Evolutionary conservation across 2,888 invertebrate genomes (phyloP).

Genomic region (Lithophane socia): DNA sequence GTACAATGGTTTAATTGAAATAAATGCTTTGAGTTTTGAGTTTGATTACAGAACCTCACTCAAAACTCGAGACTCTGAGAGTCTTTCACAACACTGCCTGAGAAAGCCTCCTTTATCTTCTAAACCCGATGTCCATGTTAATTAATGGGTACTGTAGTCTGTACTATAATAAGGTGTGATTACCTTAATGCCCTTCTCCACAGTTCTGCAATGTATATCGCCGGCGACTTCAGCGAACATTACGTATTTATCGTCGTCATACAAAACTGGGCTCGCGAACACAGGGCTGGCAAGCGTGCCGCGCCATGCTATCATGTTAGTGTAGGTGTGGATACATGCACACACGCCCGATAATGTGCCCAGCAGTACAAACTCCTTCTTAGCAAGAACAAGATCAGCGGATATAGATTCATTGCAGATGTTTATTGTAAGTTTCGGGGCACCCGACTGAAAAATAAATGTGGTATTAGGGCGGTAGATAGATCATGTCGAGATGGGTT

Average conservation of each 20-base stretch:
- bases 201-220: slow-evolving; percentile 88
- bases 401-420: slow-evolving; percentile 87
- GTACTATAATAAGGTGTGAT: slow-evolving; percentile 27
- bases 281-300: slow-evolving; percentile 91
- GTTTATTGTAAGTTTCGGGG: slow-evolving; percentile 76
- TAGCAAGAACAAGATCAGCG: slow-evolving; percentile 84
- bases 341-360: slow-evolving; percentile 91
- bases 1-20: no score
- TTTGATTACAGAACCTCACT: no score
- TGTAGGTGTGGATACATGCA: slow-evolving; percentile 86
- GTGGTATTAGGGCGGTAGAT: neutral
- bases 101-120: neutral
- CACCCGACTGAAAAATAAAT: slow-evolving; percentile 84
- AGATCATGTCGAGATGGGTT: neutral
- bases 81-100: neutral
- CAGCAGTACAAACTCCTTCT: slow-evolving; percentile 81
- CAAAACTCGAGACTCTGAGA: no score
- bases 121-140: neutral
- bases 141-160: neutral
- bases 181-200: slow-evolving; percentile 88
- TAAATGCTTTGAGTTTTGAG: no score
- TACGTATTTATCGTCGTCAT: slow-evolving; percentile 89
- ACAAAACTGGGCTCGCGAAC: slow-evolving; percentile 91
- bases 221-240: slow-evolving; percentile 91
- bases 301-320: slow-evolving; percentile 91